Base-by-base conservation (phyloP, 1,140 invertebrate species). In the Saccostrea cuccullata region DNA sequence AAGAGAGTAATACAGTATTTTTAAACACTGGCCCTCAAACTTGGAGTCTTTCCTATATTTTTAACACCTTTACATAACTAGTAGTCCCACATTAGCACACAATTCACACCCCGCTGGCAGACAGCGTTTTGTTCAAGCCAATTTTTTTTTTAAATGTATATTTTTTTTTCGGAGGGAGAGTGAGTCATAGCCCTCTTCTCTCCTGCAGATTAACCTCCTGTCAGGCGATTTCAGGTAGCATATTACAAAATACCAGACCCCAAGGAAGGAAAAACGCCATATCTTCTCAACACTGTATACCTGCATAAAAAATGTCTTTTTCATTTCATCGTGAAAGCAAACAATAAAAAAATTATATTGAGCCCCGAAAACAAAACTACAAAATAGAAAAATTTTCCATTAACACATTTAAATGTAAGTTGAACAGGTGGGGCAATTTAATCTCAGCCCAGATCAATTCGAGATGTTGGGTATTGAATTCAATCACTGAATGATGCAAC, bases 201-300 rank as follows among this genome's bases (percentile, higher is more conserved):
- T 77, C 70, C 70, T 77, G 70, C 70, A 77, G 70, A 77, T 77
- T 77, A 77, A 77, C 70, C 70, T 77, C 70, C 26, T 77, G 70
- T 77, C 70, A 77, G 23, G 70, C 70, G 36, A 77, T 77, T 30
- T 77, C 70, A 77, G 70, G 70, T 77, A 77, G 70, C 70, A 77
- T 77, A 20, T 20, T 30, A 77, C 60, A 77, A 77, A 77, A 77
- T 36, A 26, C 70, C 23, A 77, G 70, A 77, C 70, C 70, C 26
- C 70, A 30, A 77, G 70, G 70, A 77, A 77, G 30, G 70, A 77
- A 77, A 73, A 77, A 30, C 23, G 17, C 5, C 23, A 30, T 77
- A 30, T 77, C 70, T 15, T 77, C 70, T 77, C 70, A 77, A 77
- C 70, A 77, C 70, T 30, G 26, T 77, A 36, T 77, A 77, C 26